Evolutionary conservation across 2,888 invertebrate genomes (phyloP).

Genomic region (Gymnosoma rotundatum): DNA sequence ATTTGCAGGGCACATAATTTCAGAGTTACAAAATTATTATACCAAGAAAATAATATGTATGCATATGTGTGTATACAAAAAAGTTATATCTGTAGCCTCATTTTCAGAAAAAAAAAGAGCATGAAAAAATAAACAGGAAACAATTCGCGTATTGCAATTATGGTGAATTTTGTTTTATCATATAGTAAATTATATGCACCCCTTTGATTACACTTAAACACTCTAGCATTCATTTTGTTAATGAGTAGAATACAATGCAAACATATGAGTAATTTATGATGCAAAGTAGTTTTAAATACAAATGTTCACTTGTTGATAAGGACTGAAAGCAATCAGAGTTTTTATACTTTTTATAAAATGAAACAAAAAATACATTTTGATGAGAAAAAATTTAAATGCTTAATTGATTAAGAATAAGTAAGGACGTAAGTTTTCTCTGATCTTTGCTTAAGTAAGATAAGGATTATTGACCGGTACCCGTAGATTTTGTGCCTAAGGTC

Average conservation of each 20-base stretch:
- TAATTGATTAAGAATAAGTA: too few species aligned
- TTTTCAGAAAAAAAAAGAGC: background rate
- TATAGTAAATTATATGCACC: slow-evolving; percentile 40
- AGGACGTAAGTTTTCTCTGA: too few species aligned
- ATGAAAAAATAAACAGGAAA: slow-evolving; percentile 45
- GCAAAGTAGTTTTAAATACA: slow-evolving; percentile 32
- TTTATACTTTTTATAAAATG: background rate
- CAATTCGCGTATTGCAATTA: slow-evolving; percentile 70
- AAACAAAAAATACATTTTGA: too few species aligned
- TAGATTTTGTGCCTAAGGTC: too few species aligned
- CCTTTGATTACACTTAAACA: slow-evolving; percentile 26
- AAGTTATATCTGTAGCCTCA: background rate
- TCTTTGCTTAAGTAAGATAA: too few species aligned
- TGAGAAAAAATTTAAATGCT: too few species aligned
- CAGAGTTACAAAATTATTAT: too few species aligned
- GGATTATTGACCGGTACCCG: too few species aligned
- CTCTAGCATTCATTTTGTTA: slow-evolving; percentile 49
- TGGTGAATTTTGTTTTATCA: slow-evolving; percentile 70
- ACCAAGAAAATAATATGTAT: background rate
- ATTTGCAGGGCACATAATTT: too few species aligned
- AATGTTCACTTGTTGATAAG: slow-evolving; percentile 4
- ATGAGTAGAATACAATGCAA: slow-evolving; percentile 63
- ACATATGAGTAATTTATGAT: slow-evolving; percentile 70
- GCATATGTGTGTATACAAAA: background rate
- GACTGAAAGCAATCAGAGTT: slow-evolving; percentile 2